Conservation (phyloP, 2,888 invertebrate species). For the Ophioninae sp. region DNA sequence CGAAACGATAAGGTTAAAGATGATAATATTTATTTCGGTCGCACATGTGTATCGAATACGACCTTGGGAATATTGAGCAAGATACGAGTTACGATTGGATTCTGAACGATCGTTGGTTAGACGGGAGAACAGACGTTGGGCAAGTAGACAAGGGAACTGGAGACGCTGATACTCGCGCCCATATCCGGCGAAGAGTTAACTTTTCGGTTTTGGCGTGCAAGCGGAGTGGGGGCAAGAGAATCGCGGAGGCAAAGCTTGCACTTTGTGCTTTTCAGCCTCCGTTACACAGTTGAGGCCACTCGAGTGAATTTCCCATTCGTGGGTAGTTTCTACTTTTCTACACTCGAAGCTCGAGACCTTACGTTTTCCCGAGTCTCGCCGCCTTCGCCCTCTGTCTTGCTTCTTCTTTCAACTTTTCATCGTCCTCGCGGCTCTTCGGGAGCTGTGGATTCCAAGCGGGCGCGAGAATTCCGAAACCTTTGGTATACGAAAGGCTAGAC, state of each 20-base stretch:
- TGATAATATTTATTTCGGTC: not conserved
- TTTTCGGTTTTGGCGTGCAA: constrained; percentile 45
- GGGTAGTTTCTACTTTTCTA: constrained; percentile 34
- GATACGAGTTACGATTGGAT: constrained; percentile 10
- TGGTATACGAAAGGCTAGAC: constrained; percentile 31
- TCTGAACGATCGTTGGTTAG: constrained; percentile 22
- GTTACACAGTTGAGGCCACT: constrained; percentile 58
- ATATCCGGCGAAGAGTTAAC: constrained; percentile 52
- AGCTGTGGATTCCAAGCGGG: constrained; percentile 42
- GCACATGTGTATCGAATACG: not conserved
- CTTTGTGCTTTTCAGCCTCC: constrained; percentile 53
- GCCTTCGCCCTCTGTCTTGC: constrained; percentile 32
- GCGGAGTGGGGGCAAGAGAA: constrained; percentile 27
- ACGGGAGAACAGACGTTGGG: constrained; percentile 2
- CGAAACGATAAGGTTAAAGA: not conserved
- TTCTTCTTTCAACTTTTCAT: constrained; percentile 38
- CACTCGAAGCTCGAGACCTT: constrained; percentile 45
- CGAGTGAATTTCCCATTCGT: constrained; percentile 64
- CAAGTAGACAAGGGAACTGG: constrained; percentile 5
- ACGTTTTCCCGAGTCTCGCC: not conserved
- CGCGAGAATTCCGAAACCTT: constrained; percentile 32
- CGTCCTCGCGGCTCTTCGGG: constrained; percentile 40
- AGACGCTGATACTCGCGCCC: constrained; percentile 28
- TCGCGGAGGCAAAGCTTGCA: constrained; percentile 40
- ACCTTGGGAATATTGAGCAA: not conserved